Evolutionary conservation across 92 coral and sea anemone genomes (phyloP).

Genomic region (Bergia sp.): DNA sequence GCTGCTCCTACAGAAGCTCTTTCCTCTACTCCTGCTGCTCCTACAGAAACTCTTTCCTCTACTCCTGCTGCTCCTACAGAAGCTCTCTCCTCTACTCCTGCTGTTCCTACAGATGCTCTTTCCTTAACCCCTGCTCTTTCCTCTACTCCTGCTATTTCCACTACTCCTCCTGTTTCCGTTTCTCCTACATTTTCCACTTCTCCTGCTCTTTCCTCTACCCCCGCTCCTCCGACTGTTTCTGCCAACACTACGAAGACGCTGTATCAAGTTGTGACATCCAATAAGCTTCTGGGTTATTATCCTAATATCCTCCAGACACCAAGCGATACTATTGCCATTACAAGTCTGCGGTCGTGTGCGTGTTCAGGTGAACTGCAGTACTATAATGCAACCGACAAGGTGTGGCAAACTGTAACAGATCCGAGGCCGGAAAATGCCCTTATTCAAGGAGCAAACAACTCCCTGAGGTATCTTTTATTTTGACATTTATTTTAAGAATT

Average conservation of each 20-base stretch:
- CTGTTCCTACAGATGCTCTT: no score
- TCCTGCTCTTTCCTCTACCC: no score
- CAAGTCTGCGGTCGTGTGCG: not conserved
- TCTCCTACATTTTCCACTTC: no score
- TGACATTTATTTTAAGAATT: not conserved
- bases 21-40: not conserved
- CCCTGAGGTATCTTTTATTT: not conserved
- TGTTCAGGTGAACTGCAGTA: not conserved
- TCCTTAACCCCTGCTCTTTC: not conserved
- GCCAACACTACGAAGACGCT: no score
- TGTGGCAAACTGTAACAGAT: not conserved
- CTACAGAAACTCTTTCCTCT: not conserved
- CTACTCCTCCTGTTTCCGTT: no score
- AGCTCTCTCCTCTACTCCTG: not conserved
- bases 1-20: not conserved
- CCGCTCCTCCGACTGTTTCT: no score
- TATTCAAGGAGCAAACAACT: not conserved
- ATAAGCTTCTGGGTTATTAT: no score
- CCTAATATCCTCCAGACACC: no score
- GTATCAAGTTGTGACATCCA: no score
- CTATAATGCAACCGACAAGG: not conserved
- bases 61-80: not conserved
- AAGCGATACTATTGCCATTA: not conserved
- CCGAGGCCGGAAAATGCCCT: not conserved
- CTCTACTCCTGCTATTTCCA: not conserved